A percentile compares a stretch with the other conserved stretches of the same genome.
phyloP scores from a whole-genome alignment of 2,113 vertebrate species.

The Psilopsiagon aymara region DNA sequence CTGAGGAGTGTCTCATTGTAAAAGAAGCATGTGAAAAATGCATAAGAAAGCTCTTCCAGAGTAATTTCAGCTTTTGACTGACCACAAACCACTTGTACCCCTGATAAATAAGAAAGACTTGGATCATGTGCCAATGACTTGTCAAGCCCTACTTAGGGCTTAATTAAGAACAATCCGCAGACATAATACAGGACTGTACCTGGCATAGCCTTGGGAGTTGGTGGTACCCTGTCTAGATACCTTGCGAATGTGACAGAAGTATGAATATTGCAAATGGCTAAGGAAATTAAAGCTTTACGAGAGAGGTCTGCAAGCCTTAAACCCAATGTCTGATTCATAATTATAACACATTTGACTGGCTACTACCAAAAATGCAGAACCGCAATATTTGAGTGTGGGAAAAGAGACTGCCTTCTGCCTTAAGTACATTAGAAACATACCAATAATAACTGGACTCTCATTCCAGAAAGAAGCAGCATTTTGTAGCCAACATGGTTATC shows the following conservation, averaged over 20 bases:
- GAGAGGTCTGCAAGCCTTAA: slow-evolving; percentile 36
- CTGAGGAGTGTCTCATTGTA: not conserved
- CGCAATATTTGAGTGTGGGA: slow-evolving; percentile 25
- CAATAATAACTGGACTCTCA: not conserved
- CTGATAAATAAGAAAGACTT: slow-evolving; percentile 51
- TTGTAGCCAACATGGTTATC: not conserved
- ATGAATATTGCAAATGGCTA: slow-evolving; percentile 13
- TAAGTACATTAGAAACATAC: slow-evolving; percentile 1
- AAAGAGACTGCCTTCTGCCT: slow-evolving; percentile 8
- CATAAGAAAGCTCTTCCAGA: slow-evolving; percentile 34
- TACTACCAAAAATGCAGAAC: slow-evolving; percentile 23
- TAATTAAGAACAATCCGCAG: slow-evolving; percentile 35
- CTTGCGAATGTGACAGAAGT: not conserved
- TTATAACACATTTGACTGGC: slow-evolving; percentile 14
- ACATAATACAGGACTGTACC: slow-evolving; percentile 26
- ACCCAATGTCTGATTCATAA: slow-evolving; percentile 44
- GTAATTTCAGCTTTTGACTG: slow-evolving; percentile 36
- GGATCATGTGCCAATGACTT: slow-evolving; percentile 30
- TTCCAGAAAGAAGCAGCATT: slow-evolving; percentile 1
- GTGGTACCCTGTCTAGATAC: not conserved
- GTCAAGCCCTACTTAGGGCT: slow-evolving; percentile 47
- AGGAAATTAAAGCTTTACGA: slow-evolving; percentile 50
- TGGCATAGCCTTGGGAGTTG: slow-evolving; percentile 9
- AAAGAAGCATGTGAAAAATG: slow-evolving; percentile 46
- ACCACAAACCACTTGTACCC: slow-evolving; percentile 63